Evolutionary conservation across 2,888 invertebrate genomes (phyloP), one percentile per base, ranked within the genome.

Genomic region (Plutella xylostella): DNA sequence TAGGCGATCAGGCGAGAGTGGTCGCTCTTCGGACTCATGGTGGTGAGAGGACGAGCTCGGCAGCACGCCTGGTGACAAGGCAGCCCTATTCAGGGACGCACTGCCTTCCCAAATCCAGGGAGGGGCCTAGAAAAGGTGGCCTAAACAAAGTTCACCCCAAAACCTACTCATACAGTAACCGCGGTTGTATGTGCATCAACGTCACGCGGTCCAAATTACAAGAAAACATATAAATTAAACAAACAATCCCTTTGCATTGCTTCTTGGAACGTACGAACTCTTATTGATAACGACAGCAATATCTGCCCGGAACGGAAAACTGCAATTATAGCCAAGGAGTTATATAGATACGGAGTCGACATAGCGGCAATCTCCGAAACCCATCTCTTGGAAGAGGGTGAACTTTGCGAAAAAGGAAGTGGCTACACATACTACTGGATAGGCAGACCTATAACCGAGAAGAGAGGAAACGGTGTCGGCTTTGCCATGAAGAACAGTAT

Each of bases 231-330:
- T n/a, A 31, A 31, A 31, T 12, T n/a, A 31, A n/a, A n/a, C n/a
- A n/a, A n/a, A n/a, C n/a, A 12, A 31, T 31, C 9, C 18, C 9
- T 17, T 35, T 39, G n/a, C n/a, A 34, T 28, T 20, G 38, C 20
- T 6, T 25, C 45, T 11, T 48, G 48, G 50, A 50, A 48, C 21
- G 48, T 48, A 2, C 22, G 48, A 30, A 50, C 48, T 6, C 43
- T 50, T 4, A 25, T 48, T 15, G 51, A 48, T 33, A 43, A 45
- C 40, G 41, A 46, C 7, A n/a, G n/a, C 11, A 50, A 50, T 34
- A 17, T 47, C 38, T 50, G 52, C 22, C 49, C 50, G 12, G 52
- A 52, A 33, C 37, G 52, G 33, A 50, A 28, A 42, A 25, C 45
- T 25, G 37, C 44, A 6, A 25, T 48, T 3, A 46, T 48, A 22